Percentiles rank a stretch among this genome's conserved stretches.
phyloP scores from a whole-genome alignment of 2,888 invertebrate species.

The Abrostola tripartita region DNA sequence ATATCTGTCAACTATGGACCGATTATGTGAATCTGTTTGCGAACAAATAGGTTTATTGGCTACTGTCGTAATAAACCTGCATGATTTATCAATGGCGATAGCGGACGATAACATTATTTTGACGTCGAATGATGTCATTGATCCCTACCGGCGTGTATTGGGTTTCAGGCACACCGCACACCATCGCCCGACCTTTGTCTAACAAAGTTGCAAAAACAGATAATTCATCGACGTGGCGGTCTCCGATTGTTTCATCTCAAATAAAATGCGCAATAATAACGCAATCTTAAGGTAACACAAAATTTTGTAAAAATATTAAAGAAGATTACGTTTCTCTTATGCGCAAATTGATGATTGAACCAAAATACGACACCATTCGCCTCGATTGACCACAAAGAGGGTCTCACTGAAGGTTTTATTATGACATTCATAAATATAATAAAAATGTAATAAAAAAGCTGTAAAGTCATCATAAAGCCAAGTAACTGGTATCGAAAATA shows the following conservation, averaged over 20 bases:
- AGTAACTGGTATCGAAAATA: constrained; percentile 73
- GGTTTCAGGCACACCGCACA: constrained; percentile 50
- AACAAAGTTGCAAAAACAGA: constrained; percentile 45
- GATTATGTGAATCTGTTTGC: constrained; percentile 81
- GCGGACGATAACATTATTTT: constrained; percentile 63
- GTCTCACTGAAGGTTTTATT: constrained; percentile 52
- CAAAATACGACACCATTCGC: constrained; percentile 30
- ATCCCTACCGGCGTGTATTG: constrained; percentile 54
- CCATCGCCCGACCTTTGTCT: constrained; percentile 26
- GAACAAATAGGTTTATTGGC: constrained; percentile 86
- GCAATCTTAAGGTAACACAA: constrained; percentile 11
- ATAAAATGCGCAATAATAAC: constrained; percentile 16
- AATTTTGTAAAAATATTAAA: constrained; percentile 18
- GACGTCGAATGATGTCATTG: constrained; percentile 65
- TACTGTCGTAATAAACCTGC: constrained; percentile 79
- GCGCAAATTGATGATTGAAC: constrained; percentile 21
- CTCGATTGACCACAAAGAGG: constrained; percentile 28
- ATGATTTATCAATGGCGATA: constrained; percentile 74
- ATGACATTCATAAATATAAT: constrained; percentile 57
- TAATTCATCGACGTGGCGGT: constrained; percentile 27
- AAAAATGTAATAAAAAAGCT: constrained; percentile 48
- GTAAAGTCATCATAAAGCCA: constrained; percentile 62
- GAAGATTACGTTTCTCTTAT: constrained; percentile 21
- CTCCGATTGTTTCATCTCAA: constrained; percentile 30
- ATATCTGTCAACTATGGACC: constrained; percentile 79